These are phyloP conservation scores for Amphimallon solstitiale DNA, from an alignment of 2,888 invertebrate genomes.

Conservation along the genomic window DNA sequence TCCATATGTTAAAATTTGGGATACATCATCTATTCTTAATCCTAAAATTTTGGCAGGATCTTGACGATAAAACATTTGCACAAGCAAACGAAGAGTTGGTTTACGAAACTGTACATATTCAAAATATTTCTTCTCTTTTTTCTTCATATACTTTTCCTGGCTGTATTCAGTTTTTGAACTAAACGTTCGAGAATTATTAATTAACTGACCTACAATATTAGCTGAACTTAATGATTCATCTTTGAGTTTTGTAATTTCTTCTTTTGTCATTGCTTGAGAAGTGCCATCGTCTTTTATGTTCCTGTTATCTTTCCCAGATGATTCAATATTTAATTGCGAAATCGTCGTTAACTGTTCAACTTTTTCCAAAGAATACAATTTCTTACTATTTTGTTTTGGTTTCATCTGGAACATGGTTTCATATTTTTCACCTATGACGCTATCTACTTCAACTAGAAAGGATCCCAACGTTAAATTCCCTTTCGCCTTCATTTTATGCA, in stretches of 20 bases:
- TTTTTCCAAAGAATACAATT: conserved; percentile 66
- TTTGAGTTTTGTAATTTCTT: conserved; percentile 83
- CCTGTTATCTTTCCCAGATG: conserved; percentile 84
- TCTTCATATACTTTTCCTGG: conserved; percentile 93
- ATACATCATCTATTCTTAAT: conserved; percentile 86
- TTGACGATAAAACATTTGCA: conserved; percentile 85
- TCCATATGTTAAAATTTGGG: conserved; percentile 85
- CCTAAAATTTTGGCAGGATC: conserved; percentile 80
- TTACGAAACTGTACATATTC: conserved; percentile 81
- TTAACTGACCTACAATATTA: conserved; percentile 86
- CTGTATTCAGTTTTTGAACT: conserved; percentile 89
- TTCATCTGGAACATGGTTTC: conserved; percentile 82
- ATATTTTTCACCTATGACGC: conserved; percentile 75
- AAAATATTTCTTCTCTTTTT: conserved; percentile 94
- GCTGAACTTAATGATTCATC: conserved; percentile 80
- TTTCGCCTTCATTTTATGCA: conserved; percentile 76
- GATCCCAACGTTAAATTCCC: conserved; percentile 74
- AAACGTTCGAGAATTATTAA: conserved; percentile 93
- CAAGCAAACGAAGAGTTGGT: conserved; percentile 83
- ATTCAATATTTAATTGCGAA: conserved; percentile 69
- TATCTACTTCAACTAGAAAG: conserved; percentile 74
- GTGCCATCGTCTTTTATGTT: conserved; percentile 80
- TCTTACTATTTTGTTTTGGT: conserved; percentile 66
- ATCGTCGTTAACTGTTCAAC: conserved; percentile 69
- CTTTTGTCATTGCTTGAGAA: conserved; percentile 84